phyloP scores from a whole-genome alignment of 2,113 vertebrate genomes.

The Dicaeum eximium region DNA sequence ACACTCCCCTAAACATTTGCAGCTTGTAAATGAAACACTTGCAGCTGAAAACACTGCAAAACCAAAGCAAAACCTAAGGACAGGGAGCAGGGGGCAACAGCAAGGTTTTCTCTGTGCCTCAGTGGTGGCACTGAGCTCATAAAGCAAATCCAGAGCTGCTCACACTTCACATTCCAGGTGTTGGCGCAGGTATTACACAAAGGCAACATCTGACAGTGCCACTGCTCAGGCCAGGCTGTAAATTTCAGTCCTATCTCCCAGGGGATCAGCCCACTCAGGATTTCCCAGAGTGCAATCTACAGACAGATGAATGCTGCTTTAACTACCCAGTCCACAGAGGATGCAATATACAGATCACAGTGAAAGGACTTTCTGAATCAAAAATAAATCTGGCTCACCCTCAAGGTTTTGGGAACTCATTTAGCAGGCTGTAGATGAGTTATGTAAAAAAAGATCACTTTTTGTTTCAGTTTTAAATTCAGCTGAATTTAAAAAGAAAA shows the following conservation, averaged over 20 bases:
- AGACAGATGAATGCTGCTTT: neutral
- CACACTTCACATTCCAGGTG: neutral
- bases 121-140: neutral
- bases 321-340: neutral
- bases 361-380: neutral
- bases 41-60: neutral
- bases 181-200: neutral
- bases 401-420: neutral
- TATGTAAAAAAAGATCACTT: neutral
- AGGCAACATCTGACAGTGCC: neutral
- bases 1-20: neutral
- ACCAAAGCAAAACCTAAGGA: neutral
- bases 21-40: neutral
- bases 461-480: neutral
- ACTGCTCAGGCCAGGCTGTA: neutral
- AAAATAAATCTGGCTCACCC: neutral
- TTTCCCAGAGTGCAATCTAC: neutral
- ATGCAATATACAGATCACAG: neutral
- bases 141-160: neutral
- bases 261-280: neutral
- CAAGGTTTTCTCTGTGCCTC: neutral
- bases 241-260: neutral
- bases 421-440: neutral
- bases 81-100: neutral
- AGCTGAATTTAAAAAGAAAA: neutral